phyloP scores from a whole-genome alignment of 2,113 vertebrate species.

The Ciconia boyciana region DNA sequence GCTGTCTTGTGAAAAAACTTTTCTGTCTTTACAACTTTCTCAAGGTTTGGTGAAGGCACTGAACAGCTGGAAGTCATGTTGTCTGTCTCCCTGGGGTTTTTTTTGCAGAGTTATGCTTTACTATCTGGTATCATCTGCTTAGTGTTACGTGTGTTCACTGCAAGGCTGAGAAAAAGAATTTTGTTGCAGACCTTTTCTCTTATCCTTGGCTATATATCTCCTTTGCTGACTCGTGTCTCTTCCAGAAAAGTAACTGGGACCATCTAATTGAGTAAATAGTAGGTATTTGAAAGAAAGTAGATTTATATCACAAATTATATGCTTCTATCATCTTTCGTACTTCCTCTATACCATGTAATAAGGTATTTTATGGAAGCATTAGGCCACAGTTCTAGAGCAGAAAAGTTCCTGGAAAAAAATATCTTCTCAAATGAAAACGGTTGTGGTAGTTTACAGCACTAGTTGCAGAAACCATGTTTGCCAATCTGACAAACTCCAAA shows the following conservation, averaged over 20 bases:
- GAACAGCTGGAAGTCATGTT: not conserved
- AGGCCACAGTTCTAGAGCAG: not conserved
- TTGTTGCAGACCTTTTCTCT: not conserved
- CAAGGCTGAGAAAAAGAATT: not conserved
- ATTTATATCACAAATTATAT: not conserved
- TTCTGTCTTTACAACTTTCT: not conserved
- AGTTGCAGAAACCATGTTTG: not conserved
- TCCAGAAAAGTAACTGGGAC: not conserved
- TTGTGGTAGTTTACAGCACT: not conserved
- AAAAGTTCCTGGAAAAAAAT: not conserved
- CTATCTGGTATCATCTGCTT: not conserved
- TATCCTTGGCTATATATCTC: not conserved
- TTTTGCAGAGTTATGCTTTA: not conserved
- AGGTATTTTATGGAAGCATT: not conserved
- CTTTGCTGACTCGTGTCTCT: not conserved
- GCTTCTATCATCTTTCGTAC: not conserved
- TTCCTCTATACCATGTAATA: not conserved
- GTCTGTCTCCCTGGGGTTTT: not conserved
- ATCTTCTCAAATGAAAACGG: not conserved
- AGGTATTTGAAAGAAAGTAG: not conserved
- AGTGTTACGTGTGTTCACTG: fast-evolving
- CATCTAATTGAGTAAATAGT: not conserved
- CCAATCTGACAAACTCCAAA: not conserved
- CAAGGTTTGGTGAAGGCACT: not conserved
- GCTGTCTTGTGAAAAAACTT: not conserved